phyloP scores from a whole-genome alignment of 1,140 invertebrate species.

The Zaprionus davidi region DNA sequence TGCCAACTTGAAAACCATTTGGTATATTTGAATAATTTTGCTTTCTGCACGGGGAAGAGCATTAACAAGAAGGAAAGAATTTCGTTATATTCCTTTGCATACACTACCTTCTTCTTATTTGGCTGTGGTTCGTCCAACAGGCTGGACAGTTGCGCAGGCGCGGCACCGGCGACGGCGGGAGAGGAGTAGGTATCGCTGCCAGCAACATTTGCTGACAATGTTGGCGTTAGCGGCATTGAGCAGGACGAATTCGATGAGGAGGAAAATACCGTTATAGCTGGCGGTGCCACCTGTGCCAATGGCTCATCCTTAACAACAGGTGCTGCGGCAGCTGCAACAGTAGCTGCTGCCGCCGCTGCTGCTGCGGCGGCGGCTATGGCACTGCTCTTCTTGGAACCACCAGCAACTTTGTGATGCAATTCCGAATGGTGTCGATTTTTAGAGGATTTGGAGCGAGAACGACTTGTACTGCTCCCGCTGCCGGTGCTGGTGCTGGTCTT shows the following conservation, averaged over 20 bases:
- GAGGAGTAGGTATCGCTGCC: conserved; percentile 29
- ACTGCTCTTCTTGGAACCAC: conserved; percentile 59
- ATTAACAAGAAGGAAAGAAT: not conserved
- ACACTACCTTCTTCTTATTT: conserved; percentile 65
- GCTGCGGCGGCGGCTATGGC: conserved; percentile 35
- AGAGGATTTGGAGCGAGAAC: conserved; percentile 79
- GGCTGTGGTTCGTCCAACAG: conserved; percentile 54
- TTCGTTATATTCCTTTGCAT: not conserved
- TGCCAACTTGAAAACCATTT: not conserved
- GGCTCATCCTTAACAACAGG: conserved; percentile 48
- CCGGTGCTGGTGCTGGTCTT: conserved; percentile 43
- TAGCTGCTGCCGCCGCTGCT: conserved; percentile 4
- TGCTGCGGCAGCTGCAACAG: not conserved
- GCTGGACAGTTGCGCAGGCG: conserved; percentile 16
- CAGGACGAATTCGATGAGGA: conserved; percentile 80
- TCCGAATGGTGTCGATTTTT: conserved; percentile 71
- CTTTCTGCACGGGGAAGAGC: not conserved
- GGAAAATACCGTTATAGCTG: conserved; percentile 69
- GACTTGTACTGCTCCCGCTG: conserved; percentile 62
- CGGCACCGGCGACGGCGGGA: conserved; percentile 47
- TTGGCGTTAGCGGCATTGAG: conserved; percentile 72
- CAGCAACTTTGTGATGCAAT: conserved; percentile 56
- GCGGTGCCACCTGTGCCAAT: not conserved
- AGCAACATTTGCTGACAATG: conserved; percentile 24
- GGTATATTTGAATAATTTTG: not conserved